Percentiles rank a stretch among this genome's conserved stretches.
Conservation (phyloP, 2,797 vertebrate species). For the Channallabes apus region DNA sequence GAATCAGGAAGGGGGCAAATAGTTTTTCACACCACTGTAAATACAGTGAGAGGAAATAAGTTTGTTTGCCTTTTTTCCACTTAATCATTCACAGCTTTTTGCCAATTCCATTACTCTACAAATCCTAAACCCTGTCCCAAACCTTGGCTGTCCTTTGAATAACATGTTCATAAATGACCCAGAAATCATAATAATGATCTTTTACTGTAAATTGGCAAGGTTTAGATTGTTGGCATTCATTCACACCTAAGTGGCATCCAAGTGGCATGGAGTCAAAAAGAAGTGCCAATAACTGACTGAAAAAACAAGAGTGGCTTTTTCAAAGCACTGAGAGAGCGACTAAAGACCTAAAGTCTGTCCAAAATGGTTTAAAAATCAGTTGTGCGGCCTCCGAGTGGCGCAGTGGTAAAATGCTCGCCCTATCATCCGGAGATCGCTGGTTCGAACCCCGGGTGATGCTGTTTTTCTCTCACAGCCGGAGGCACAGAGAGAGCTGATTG, state of each 20-base stretch:
- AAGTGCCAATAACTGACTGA: not conserved
- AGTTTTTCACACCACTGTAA: too few species aligned
- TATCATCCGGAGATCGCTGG: too few species aligned
- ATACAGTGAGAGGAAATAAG: too few species aligned
- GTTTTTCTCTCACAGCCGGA: too few species aligned
- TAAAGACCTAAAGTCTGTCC: not conserved
- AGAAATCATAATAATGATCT: slow-evolving; percentile 36
- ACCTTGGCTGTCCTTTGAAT: not conserved
- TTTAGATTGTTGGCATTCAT: slow-evolving; percentile 40
- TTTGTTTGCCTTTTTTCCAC: not conserved
- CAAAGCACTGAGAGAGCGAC: too few species aligned
- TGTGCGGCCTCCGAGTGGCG: too few species aligned
- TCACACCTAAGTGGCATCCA: slow-evolving; percentile 29
- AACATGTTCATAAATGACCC: slow-evolving; percentile 5
- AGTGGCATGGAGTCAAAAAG: slow-evolving; percentile 22
- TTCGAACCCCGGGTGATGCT: too few species aligned
- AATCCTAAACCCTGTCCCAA: not conserved
- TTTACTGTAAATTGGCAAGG: slow-evolving; percentile 32
- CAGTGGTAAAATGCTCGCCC: too few species aligned
- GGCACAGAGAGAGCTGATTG: too few species aligned
- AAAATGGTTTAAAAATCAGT: too few species aligned
- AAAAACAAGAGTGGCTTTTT: not conserved
- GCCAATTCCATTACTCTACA: not conserved
- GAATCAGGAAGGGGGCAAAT: too few species aligned
- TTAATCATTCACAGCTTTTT: not conserved